Evolutionary conservation across 2,113 vertebrate genomes (phyloP).

Genomic region (Naja naja): DNA sequence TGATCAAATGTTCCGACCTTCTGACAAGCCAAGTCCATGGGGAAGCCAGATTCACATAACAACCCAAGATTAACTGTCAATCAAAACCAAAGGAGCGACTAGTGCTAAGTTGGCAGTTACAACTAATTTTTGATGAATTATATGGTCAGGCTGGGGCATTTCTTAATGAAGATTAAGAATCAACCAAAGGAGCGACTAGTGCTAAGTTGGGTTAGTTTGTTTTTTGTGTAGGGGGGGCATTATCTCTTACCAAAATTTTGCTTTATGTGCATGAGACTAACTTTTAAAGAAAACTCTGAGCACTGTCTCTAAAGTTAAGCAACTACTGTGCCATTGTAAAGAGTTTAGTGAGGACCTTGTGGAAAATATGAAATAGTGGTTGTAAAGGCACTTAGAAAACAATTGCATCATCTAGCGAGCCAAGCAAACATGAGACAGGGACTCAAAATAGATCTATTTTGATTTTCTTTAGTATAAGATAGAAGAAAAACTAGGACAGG

Average conservation of each 20-base stretch:
- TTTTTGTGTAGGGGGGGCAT: neutral
- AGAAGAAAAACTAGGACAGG: neutral
- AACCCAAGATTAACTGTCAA: no score
- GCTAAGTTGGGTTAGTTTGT: constrained; percentile 88
- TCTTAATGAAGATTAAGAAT: constrained; percentile 93
- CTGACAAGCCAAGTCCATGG: no score
- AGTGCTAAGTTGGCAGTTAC: no score
- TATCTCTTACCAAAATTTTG: neutral
- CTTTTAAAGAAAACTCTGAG: neutral
- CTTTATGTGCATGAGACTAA: neutral
- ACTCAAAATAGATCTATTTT: neutral
- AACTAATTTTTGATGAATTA: neutral
- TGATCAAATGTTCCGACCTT: no score
- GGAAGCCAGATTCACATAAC: no score
- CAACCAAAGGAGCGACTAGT: constrained; percentile 90
- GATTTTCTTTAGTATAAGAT: neutral
- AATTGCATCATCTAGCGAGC: neutral
- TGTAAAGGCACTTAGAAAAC: neutral
- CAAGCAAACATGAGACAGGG: neutral
- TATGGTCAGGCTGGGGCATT: constrained; percentile 89
- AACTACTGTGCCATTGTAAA: neutral
- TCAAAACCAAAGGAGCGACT: no score
- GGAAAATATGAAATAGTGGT: neutral
- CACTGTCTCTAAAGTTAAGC: neutral
- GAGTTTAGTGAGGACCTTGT: neutral